Evolutionary conservation across 2,113 vertebrate genomes (phyloP).

Genomic region (Furnarius figulus): DNA sequence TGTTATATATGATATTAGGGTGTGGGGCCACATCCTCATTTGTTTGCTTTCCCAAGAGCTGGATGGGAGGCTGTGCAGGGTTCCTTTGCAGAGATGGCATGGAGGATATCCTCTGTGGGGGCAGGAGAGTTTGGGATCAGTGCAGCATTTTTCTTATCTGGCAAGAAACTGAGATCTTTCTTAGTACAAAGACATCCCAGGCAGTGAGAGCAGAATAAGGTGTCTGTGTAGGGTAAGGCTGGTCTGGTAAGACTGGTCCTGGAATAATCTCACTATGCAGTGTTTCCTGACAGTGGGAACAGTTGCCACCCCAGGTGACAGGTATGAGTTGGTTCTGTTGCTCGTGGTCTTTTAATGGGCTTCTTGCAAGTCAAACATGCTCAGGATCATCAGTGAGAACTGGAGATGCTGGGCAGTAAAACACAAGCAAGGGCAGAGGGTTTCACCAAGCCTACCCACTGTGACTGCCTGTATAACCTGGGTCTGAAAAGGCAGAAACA

Average conservation of each 20-base stretch:
- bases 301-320: not conserved
- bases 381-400: not conserved
- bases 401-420: not conserved
- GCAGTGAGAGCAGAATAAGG: not conserved
- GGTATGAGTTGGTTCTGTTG: not conserved
- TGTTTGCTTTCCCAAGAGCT: not conserved
- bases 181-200: rapidly evolving
- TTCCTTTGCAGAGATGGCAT: not conserved
- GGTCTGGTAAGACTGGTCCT: not conserved
- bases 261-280: not conserved
- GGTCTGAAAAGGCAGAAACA: not conserved
- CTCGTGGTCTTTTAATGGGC: not conserved
- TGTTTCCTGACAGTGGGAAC: not conserved
- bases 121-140: not conserved
- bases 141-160: not conserved
- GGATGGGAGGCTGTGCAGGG: not conserved
- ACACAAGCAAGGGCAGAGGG: not conserved
- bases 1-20: not conserved
- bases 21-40: not conserved
- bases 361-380: not conserved
- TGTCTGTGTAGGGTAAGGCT: not conserved
- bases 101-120: not conserved
- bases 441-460: rapidly evolving
- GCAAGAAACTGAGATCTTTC: not conserved
- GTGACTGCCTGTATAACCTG: not conserved